Percentiles rank a stretch among this genome's conserved stretches.
Evolutionary conservation across 1,140 invertebrate genomes (phyloP).

Genomic region (Meloidogyne chitwoodi): DNA sequence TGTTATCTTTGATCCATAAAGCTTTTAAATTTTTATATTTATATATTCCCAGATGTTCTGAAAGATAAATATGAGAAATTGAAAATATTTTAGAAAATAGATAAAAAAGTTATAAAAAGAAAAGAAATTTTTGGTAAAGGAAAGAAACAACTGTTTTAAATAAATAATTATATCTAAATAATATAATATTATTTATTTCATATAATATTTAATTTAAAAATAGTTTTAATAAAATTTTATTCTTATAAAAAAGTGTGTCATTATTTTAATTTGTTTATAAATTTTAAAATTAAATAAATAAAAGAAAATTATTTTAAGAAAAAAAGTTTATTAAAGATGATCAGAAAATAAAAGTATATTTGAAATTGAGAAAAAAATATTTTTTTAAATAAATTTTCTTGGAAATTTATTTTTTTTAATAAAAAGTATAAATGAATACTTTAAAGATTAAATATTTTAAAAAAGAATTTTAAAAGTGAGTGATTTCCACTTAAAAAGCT

Average conservation of each 20-base stretch:
- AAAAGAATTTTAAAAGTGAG: not conserved
- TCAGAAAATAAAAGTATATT: no score
- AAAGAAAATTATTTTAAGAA: no score
- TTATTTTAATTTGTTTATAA: no score
- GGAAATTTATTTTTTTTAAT: not conserved
- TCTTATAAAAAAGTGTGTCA: no score
- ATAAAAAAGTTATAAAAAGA: not conserved
- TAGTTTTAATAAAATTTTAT: not conserved
- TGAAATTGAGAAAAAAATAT: no score
- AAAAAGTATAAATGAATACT: not conserved
- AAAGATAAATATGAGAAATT: not conserved
- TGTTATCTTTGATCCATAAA: not conserved
- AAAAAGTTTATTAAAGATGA: no score
- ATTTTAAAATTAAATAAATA: no score
- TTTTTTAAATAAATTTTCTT: no score
- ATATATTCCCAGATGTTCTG: not conserved
- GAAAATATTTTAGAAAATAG: not conserved
- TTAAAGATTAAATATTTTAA: not conserved
- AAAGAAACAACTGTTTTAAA: not conserved
- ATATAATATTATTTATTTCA: not conserved
- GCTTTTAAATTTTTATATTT: not conserved
- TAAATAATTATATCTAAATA: not conserved
- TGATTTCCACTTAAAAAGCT: not conserved
- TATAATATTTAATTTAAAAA: not conserved
- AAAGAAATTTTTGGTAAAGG: not conserved